A percentile compares a stretch with the other conserved stretches of the same genome.
Conservation (phyloP, 2,113 vertebrate species). For the Eleginops maclovinus region DNA sequence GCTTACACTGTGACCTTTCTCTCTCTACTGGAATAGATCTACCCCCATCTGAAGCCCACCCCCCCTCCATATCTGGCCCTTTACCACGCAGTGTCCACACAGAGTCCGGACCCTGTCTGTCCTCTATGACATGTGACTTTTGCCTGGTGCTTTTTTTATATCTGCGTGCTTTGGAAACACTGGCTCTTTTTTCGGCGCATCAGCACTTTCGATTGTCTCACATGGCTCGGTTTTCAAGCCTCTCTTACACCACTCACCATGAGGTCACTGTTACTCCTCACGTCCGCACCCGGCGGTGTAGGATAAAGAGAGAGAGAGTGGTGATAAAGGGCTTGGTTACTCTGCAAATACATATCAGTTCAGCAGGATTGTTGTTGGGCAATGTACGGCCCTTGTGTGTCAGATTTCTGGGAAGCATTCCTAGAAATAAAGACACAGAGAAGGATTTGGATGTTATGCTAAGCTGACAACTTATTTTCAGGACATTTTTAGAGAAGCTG, state of each 20-base stretch:
- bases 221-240: conserved; percentile 72
- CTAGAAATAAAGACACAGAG: conserved; percentile 24
- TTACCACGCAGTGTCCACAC: conserved; percentile 48
- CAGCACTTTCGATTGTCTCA: conserved; percentile 77
- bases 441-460: conserved; percentile 28
- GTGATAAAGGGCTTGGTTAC: conserved; percentile 46
- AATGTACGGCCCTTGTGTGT: conserved; percentile 6
- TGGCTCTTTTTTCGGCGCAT: conserved; percentile 69
- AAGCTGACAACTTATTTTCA: conserved; percentile 48
- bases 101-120: conserved; percentile 32
- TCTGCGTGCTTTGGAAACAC: conserved; percentile 58
- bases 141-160: conserved; percentile 31
- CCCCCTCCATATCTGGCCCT: conserved; percentile 32
- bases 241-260: conserved; percentile 74
- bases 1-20: conserved; percentile 86
- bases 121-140: conserved; percentile 68
- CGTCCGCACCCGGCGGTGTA: conserved; percentile 62
- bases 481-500: conserved; percentile 60
- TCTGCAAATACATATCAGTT: conserved; percentile 48
- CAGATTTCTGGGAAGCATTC: conserved; percentile 28
- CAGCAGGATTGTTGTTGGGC: conserved; percentile 28
- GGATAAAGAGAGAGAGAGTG: conserved; percentile 29
- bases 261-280: conserved; percentile 70
- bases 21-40: conserved; percentile 78
- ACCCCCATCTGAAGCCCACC: conserved; percentile 36